These are phyloP conservation scores for Lates japonicus DNA, from an alignment of 2,797 vertebrate species.

Conservation along the genomic window DNA sequence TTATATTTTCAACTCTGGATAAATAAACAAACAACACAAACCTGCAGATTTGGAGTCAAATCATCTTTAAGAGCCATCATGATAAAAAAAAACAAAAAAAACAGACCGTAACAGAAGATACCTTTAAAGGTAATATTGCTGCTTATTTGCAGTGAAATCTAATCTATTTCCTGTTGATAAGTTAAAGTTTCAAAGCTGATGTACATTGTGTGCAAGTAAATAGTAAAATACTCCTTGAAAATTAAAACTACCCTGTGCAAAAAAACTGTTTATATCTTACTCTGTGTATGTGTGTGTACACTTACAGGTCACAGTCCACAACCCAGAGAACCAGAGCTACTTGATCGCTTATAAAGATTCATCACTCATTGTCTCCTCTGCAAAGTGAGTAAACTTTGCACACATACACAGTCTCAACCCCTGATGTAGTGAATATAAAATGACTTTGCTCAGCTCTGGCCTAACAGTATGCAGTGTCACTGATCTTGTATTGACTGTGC, in stretches of 20 bases:
- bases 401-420: not conserved
- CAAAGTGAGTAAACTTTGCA: slow-evolving; percentile 88
- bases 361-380: slow-evolving; percentile 94
- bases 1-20: not conserved
- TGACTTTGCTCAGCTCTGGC: too few relatives aligned
- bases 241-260: not conserved
- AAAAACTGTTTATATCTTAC: not conserved
- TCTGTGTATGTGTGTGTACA: not conserved
- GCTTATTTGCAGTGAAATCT: too few relatives aligned
- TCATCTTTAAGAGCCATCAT: not conserved
- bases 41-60: too few relatives aligned
- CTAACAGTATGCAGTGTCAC: too few relatives aligned
- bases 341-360: slow-evolving; percentile 99
- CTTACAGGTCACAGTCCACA: slow-evolving; percentile 94
- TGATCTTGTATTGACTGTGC: not conserved
- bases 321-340: slow-evolving; percentile 98
- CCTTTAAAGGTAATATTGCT: not conserved
- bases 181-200: too few relatives aligned
- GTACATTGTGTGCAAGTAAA: too few relatives aligned
- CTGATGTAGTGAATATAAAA: not conserved
- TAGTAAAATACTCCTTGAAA: too few relatives aligned
- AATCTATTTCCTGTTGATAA: too few relatives aligned
- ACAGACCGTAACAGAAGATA: not conserved
- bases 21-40: not conserved
- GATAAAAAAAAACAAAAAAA: too few relatives aligned